Percentiles rank a stretch among this genome's conserved stretches.
Evolutionary conservation across 2,113 vertebrate species (phyloP).

Genomic region (Balaeniceps rex): DNA sequence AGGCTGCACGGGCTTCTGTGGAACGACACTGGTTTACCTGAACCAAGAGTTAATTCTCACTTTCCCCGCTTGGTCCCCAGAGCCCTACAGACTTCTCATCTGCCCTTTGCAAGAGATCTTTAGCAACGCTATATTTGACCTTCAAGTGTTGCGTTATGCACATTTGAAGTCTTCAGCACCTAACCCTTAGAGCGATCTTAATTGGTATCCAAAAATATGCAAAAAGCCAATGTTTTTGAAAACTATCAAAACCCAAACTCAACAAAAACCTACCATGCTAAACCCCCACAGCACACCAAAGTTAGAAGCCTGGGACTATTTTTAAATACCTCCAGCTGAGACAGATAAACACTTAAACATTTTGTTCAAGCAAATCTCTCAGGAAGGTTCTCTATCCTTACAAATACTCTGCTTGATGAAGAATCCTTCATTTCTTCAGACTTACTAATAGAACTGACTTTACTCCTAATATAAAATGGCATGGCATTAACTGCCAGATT

Average conservation of each 20-base stretch:
- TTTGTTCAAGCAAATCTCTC: not conserved
- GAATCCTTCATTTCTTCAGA: not conserved
- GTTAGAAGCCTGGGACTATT: not conserved
- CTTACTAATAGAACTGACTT: not conserved
- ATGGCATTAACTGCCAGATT: not conserved
- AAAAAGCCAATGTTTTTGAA: not conserved
- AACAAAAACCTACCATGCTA: accelerated
- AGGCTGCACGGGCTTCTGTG: not conserved
- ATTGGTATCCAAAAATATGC: not conserved
- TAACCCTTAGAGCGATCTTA: not conserved
- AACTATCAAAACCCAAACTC: not conserved
- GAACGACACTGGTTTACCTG: not conserved
- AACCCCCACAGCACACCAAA: not conserved
- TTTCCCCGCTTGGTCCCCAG: not conserved
- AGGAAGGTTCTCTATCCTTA: not conserved
- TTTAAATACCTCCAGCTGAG: not conserved
- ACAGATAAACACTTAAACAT: not conserved
- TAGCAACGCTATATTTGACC: not conserved
- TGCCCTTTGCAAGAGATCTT: not conserved
- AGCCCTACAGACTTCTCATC: not conserved
- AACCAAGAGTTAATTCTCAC: not conserved
- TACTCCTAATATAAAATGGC: not conserved
- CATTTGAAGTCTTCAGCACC: not conserved
- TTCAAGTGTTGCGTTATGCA: not conserved
- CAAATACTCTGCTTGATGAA: not conserved